These are phyloP conservation scores for Leptobrachium leishanense DNA, from an alignment of 2,113 vertebrate genomes.

Conservation along the genomic window DNA sequence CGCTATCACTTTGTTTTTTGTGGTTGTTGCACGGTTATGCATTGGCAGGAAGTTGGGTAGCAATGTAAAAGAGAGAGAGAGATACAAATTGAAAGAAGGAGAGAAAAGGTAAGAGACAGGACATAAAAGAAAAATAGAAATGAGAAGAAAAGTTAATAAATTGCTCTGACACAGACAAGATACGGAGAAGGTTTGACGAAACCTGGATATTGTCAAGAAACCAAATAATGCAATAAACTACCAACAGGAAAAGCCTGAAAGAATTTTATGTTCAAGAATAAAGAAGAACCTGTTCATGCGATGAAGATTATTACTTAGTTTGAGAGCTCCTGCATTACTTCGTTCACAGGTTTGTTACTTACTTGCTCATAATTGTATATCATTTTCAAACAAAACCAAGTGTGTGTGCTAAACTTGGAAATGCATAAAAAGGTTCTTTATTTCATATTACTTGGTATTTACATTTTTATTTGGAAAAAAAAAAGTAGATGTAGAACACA, in stretches of 20 bases:
- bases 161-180: too few relatives aligned
- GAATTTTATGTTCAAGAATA: background rate
- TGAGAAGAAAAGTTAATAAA: background rate
- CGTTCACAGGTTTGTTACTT: slow-evolving; percentile 21
- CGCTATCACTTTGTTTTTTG: slow-evolving; percentile 13
- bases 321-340: background rate
- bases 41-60: slow-evolving; percentile 42
- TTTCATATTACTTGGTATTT: background rate
- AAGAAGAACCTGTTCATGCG: background rate
- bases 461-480: too few relatives aligned
- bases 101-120: background rate
- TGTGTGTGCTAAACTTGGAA: too few relatives aligned
- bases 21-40: slow-evolving; percentile 31
- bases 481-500: too few relatives aligned
- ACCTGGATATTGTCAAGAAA: background rate
- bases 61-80: slow-evolving; percentile 14
- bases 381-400: too few relatives aligned
- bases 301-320: slow-evolving; percentile 14
- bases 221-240: background rate
- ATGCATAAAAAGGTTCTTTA: background rate
- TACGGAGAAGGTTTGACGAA: too few relatives aligned
- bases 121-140: background rate
- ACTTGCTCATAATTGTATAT: background rate
- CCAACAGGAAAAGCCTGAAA: background rate
- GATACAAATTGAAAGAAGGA: slow-evolving; percentile 11